Percentiles rank a stretch among this genome's conserved stretches.
These are phyloP conservation scores for Drosophila koepferae DNA, from an alignment of 2,888 invertebrate genomes.

Conservation along the genomic window DNA sequence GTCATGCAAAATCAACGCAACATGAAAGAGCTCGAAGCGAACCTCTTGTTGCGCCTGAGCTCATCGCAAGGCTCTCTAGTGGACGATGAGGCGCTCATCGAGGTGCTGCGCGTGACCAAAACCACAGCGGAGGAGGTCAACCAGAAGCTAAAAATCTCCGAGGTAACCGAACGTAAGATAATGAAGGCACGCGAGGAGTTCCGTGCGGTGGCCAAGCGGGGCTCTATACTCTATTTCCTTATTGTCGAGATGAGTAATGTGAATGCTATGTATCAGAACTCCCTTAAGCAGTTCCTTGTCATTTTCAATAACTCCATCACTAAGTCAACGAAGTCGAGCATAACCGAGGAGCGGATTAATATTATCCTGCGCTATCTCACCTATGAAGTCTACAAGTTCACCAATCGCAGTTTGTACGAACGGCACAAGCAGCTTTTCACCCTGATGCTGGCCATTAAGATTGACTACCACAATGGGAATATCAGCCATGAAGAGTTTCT, in stretches of 20 bases:
- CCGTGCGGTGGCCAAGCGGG: slow-evolving; percentile 96
- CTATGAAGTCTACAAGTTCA: slow-evolving; percentile 96
- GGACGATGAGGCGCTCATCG: slow-evolving; percentile 97
- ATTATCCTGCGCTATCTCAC: slow-evolving; percentile 96
- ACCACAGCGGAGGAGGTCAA: slow-evolving; percentile 97
- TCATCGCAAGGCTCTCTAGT: slow-evolving; percentile 97
- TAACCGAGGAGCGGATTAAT: slow-evolving; percentile 94
- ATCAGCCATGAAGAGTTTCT: slow-evolving; percentile 96
- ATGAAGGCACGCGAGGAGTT: slow-evolving; percentile 97
- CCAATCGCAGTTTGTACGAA: slow-evolving; percentile 96
- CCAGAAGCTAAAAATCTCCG: slow-evolving; percentile 96
- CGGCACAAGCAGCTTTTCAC: slow-evolving; percentile 97
- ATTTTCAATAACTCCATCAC: slow-evolving; percentile 97
- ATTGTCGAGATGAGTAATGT: slow-evolving; percentile 99
- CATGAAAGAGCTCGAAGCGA: slow-evolving; percentile 98
- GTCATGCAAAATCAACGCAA: slow-evolving; percentile 98
- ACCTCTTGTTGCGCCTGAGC: slow-evolving; percentile 94
- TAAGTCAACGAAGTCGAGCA: slow-evolving; percentile 93
- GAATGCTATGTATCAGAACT: slow-evolving; percentile 98
- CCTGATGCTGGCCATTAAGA: slow-evolving; percentile 97
- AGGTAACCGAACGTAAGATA: slow-evolving; percentile 97
- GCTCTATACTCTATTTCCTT: slow-evolving; percentile 97
- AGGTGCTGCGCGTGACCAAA: slow-evolving; percentile 94
- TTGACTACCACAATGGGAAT: slow-evolving; percentile 92
- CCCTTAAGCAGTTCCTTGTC: slow-evolving; percentile 95